Conservation (phyloP, 2,888 invertebrate genomes). For the Caenorhabditis sp. region DNA sequence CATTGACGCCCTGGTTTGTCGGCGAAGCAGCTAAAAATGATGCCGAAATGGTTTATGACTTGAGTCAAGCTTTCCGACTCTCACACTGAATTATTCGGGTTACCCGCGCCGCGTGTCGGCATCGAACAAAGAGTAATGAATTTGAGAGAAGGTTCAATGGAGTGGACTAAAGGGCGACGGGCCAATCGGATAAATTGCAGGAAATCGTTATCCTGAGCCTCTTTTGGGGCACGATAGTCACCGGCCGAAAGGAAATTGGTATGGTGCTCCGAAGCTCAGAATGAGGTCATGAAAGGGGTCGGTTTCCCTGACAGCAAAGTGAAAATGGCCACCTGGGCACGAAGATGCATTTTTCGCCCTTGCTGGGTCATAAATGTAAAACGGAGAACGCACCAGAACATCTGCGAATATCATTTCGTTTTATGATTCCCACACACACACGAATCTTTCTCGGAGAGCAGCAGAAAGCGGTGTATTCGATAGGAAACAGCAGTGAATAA, state of each 20-base stretch:
- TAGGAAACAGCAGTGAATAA: background rate
- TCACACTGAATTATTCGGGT: constrained; percentile 39
- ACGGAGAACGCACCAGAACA: constrained; percentile 44
- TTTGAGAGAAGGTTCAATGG: constrained; percentile 43
- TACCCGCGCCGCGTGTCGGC: constrained; percentile 5
- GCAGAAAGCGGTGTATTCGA: background rate
- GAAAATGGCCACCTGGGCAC: constrained; percentile 20
- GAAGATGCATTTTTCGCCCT: constrained; percentile 12
- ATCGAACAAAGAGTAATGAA: constrained; percentile 49
- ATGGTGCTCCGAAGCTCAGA: background rate
- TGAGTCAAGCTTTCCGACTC: constrained; percentile 5
- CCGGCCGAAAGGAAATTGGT: constrained; percentile 1
- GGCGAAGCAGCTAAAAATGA: constrained; percentile 33
- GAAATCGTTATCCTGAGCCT: constrained; percentile 33
- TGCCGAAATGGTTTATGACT: constrained; percentile 34
- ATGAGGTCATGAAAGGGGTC: background rate
- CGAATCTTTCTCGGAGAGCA: constrained; percentile 17
- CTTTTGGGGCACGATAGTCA: no score
- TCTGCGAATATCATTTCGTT: constrained; percentile 55
- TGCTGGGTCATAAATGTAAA: constrained; percentile 16
- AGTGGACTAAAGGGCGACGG: constrained; percentile 23
- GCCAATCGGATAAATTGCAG: constrained; percentile 39
- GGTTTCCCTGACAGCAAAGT: background rate
- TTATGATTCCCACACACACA: constrained; percentile 26
- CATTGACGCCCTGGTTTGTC: constrained; percentile 48